Conservation (phyloP, 2,888 invertebrate species). For the Eretmocerus hayati region DNA sequence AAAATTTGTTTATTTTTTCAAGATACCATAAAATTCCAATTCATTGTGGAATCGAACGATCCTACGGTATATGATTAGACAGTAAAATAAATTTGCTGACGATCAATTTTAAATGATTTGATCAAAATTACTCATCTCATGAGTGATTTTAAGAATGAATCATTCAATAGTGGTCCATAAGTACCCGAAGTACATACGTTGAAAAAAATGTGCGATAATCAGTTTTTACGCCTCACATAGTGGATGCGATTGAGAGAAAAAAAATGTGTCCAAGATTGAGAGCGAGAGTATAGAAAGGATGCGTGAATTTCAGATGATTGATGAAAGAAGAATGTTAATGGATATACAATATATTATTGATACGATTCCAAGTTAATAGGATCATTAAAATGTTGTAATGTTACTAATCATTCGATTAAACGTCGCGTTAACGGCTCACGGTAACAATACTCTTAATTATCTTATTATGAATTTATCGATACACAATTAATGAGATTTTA, state of each 20-base stretch:
- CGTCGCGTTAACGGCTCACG: slow-evolving; percentile 29
- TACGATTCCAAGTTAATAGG: slow-evolving; percentile 33
- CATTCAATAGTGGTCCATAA: too few relatives aligned
- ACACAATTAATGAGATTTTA: slow-evolving; percentile 34
- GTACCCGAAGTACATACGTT: too few relatives aligned
- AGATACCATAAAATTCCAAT: too few relatives aligned
- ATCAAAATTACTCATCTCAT: too few relatives aligned
- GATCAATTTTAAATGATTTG: too few relatives aligned
- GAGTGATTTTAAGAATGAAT: too few relatives aligned
- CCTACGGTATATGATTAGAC: too few relatives aligned
- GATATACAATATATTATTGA: slow-evolving; percentile 31
- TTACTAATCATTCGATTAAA: slow-evolving; percentile 31
- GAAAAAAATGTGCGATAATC: too few relatives aligned
- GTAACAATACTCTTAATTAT: slow-evolving; percentile 36
- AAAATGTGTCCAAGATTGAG: not conserved
- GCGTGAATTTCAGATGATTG: too few relatives aligned
- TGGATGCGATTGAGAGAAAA: slow-evolving; percentile 14
- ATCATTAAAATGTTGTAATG: slow-evolving; percentile 35
- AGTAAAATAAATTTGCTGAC: too few relatives aligned
- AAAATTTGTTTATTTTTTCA: not conserved
- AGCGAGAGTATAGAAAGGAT: not conserved
- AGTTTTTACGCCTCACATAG: too few relatives aligned
- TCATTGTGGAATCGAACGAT: too few relatives aligned
- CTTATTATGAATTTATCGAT: slow-evolving; percentile 29
- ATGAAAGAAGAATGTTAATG: slow-evolving; percentile 27